Base-by-base conservation (phyloP, 1,140 invertebrate genomes). In the Temnothorax nylanderi region DNA sequence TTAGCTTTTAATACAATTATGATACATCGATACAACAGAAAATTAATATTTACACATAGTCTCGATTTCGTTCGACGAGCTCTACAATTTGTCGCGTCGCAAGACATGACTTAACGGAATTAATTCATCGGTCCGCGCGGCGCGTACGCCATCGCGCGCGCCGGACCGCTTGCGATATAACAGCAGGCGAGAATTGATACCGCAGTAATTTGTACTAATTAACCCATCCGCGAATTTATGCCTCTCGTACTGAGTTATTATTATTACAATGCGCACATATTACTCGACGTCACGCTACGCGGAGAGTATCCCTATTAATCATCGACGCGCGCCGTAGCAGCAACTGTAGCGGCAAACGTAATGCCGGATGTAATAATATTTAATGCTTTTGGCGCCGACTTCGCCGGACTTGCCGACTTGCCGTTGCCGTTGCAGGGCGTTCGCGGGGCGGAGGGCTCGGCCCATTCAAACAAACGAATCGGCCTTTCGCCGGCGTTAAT, bases 191-290 rank as follows among this genome's bases (percentile, higher is more conserved):
- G 69, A 84, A 84, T 74, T 84, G 80, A 84, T 74, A 74, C 80
- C 80, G 80, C 80, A 84, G 80, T 84, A 84, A 84, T 84, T 84
- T 84, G 80, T 74, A 84, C 80, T 84, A 84, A 84, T 84, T 84
- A 84, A 84, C 54, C 69, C 80, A 84, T 84, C 80, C 69, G 62
- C 77, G 69, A 74, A 84, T 74, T 62, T 60, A 74, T 84, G 54
- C 67, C 67, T 72, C 80, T 82, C 80, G 67, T 58, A 72, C 77
- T 67, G 41, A 44, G 34, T 75, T 58, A 58, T 82, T 58, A 81
- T 81, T 81, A 69, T 72, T 82, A 82, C 80, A 82, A 72, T 82
- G 67, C 80, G 67, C 67, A 72, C 80, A 82, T 82, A 72, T 82
- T 72, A 82, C 37, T 82, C 80, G 80, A 82, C 54, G 80, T 72